Conservation (phyloP, 2,797 vertebrate genomes). For the Gambelia wislizenii region DNA sequence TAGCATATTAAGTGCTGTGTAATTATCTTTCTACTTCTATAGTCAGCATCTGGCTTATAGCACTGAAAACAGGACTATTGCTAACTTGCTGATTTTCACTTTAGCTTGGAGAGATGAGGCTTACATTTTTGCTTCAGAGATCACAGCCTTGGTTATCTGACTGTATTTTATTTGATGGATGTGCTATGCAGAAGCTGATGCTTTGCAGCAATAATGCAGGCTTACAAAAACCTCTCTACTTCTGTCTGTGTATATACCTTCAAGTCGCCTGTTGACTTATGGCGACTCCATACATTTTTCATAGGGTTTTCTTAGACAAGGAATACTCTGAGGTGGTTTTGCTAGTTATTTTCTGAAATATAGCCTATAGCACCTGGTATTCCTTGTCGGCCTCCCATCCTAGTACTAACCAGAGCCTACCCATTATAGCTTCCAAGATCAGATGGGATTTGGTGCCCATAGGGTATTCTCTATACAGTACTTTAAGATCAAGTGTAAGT, state of each 20-base stretch:
- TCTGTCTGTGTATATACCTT: too few relatives aligned
- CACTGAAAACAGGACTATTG: conserved; percentile 39
- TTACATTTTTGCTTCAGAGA: conserved; percentile 50
- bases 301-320: too few relatives aligned
- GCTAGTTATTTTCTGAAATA: too few relatives aligned
- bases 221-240: background rate
- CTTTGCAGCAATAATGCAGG: background rate
- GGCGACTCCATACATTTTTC: too few relatives aligned
- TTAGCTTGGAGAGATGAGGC: conserved; percentile 47
- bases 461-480: too few relatives aligned
- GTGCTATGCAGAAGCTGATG: conserved; percentile 14
- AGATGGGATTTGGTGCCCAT: too few relatives aligned
- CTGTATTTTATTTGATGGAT: conserved; percentile 33
- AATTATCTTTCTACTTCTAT: background rate
- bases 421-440: too few relatives aligned
- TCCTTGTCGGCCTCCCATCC: too few relatives aligned
- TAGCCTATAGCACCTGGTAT: too few relatives aligned
- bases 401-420: too few relatives aligned
- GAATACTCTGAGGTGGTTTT: too few relatives aligned
- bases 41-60: conserved; percentile 39
- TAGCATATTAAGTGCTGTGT: background rate
- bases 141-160: conserved; percentile 48
- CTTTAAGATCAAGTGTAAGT: conserved; percentile 12
- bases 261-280: too few relatives aligned
- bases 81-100: conserved; percentile 40